Base-by-base conservation (phyloP, 2,888 invertebrate species). In the Operophtera brumata region DNA sequence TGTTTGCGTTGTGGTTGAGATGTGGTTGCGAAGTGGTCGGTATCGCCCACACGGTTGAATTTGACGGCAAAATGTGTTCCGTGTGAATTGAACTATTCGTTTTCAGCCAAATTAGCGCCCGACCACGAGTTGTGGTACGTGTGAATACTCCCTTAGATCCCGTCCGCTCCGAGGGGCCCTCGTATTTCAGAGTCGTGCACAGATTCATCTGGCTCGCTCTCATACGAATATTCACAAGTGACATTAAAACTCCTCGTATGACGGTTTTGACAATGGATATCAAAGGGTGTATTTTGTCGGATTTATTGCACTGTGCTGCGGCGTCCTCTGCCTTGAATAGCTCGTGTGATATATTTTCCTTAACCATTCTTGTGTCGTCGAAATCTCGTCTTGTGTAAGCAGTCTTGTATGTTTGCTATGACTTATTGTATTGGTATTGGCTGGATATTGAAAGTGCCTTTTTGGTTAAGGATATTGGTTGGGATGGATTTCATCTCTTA, bases 141-240 rank as follows among this genome's bases (percentile, higher is more conserved):
- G n/a, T n/a, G n/a, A n/a, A n/a, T n/a, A n/a, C n/a, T n/a, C n/a
- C n/a, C n/a, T n/a, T n/a, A n/a, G n/a, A n/a, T n/a, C 74, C 69
- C 65, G 78, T 78, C 75, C 76, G 70, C 67, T 78, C 71, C 67
- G 68, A 71, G 73, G 70, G 73, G 81, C 81, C 76, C 71, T 82
- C 85, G 82, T 85, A 85, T 84, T 86, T 83, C 81, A 87, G 77
- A 80, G 83, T 86, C 86, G 86, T 86, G 85, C 78, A 70, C 77
- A 86, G 88, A 88, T 88, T 81, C 82, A 88, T 88, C 87, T 86
- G 69, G 73, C 72, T 71, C 70, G 68, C 71, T 77, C 84, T 82
- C 82, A 80, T 82, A 84, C 78, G 74, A 80, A 78, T 82, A 80
- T 82, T 79, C 75, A 69, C 77, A 71, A 78, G 78, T 78, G 80